phyloP scores from a whole-genome alignment of 2,797 vertebrate genomes.

The Selene dorsalis region DNA sequence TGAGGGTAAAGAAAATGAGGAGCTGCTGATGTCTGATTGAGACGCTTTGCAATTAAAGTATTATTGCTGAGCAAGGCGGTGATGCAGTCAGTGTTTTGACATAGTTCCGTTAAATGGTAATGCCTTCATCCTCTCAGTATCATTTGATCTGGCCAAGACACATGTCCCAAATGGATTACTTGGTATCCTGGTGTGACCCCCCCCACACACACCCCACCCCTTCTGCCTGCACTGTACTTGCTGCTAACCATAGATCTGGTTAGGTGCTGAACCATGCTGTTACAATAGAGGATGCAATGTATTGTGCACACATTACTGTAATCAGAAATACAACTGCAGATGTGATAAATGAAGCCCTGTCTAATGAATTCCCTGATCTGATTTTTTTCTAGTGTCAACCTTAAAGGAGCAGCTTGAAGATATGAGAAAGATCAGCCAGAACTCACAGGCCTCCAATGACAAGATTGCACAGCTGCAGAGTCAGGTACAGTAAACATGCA shows the following conservation, averaged over 20 bases:
- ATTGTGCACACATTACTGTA: neutral
- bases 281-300: conserved; percentile 1
- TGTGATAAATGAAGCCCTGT: neutral
- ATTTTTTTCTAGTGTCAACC: conserved; percentile 89
- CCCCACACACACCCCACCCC: neutral
- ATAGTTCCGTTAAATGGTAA: conserved; percentile 21
- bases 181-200: conserved; percentile 20
- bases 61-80: conserved; percentile 19
- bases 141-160: conserved; percentile 33
- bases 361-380: neutral
- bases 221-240: neutral
- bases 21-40: conserved; percentile 30
- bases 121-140: neutral
- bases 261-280: conserved; percentile 6
- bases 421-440: conserved; percentile 94
- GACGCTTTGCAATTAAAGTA: conserved; percentile 24
- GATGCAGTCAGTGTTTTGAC: conserved; percentile 23
- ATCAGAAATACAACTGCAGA: neutral
- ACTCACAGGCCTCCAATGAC: conserved; percentile 94
- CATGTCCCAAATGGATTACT: conserved; percentile 27
- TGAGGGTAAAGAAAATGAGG: conserved; percentile 86
- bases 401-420: conserved; percentile 98
- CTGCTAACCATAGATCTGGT: conserved; percentile 3
- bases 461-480: conserved; percentile 95
- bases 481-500: conserved; percentile 84